Evolutionary conservation across 2,888 invertebrate genomes (phyloP).

Genomic region (Syrista parreyssii): DNA sequence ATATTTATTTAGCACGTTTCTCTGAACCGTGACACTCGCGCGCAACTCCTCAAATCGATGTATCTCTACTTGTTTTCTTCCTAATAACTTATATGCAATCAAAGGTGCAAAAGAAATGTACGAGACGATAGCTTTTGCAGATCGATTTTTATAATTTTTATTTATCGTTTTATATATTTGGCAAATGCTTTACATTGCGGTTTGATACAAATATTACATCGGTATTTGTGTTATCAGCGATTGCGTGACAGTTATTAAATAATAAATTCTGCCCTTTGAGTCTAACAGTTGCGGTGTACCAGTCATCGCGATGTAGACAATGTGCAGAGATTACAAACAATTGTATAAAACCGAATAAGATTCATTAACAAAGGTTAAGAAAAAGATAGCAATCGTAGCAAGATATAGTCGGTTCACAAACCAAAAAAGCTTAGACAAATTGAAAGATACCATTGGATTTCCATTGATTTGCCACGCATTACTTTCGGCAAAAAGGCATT

Average conservation of each 20-base stretch:
- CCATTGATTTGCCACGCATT: no score
- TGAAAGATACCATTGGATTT: no score
- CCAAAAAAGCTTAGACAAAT: no score
- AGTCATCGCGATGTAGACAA: constrained; percentile 46
- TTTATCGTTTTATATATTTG: neutral
- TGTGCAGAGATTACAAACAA: neutral
- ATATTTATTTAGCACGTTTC: no score
- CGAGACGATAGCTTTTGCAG: neutral
- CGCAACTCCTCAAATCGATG: no score
- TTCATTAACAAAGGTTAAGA: neutral
- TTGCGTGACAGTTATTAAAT: neutral
- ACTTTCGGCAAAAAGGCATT: no score
- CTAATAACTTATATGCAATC: neutral
- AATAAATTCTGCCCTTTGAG: constrained; percentile 12
- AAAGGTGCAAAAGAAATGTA: neutral
- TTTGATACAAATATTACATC: neutral
- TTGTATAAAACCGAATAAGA: neutral
- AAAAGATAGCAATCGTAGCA: neutral
- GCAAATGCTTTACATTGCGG: neutral
- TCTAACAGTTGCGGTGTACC: constrained; percentile 45
- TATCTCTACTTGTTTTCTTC: neutral
- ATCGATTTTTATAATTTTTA: neutral
- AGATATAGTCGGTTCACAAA: neutral
- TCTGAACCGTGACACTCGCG: no score
- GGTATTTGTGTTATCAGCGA: neutral